Conservation (phyloP, 2,888 invertebrate species). For the Buathra laborator region DNA sequence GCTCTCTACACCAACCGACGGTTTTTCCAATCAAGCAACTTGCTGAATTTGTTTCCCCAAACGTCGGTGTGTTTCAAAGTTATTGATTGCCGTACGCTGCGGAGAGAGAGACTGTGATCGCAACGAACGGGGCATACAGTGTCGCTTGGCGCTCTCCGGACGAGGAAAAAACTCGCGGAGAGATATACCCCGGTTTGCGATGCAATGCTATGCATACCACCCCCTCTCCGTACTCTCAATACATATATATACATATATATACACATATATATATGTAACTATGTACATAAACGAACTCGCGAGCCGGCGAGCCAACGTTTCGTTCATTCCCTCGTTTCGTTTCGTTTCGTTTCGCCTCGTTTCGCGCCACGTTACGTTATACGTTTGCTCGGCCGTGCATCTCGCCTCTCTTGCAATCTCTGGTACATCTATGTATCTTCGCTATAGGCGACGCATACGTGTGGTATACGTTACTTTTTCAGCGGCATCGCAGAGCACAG, state of each 20-base stretch:
- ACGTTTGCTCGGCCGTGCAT: constrained; percentile 83
- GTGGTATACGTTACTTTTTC: constrained; percentile 11
- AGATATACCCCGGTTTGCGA: constrained; percentile 43
- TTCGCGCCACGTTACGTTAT: constrained; percentile 82
- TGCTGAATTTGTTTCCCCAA: constrained; percentile 78
- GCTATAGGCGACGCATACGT: constrained; percentile 14
- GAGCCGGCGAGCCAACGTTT: constrained; percentile 48
- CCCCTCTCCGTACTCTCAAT: constrained; percentile 36
- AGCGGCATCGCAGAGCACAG: constrained; percentile 2
- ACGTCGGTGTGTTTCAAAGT: constrained; percentile 76
- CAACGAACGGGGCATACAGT: constrained; percentile 40
- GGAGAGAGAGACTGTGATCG: constrained; percentile 62
- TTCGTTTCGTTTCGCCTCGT: constrained; percentile 83
- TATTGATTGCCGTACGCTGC: constrained; percentile 80
- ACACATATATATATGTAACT: neutral
- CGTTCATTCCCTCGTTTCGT: constrained; percentile 73
- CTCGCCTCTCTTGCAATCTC: constrained; percentile 71
- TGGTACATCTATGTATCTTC: constrained; percentile 44
- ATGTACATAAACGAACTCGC: constrained; percentile 40
- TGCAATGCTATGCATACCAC: constrained; percentile 50
- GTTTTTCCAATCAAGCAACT: constrained; percentile 80
- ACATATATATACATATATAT: constrained; percentile 29
- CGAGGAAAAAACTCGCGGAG: constrained; percentile 55
- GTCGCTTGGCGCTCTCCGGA: constrained; percentile 44
- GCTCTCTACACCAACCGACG: constrained; percentile 63